phyloP scores from a whole-genome alignment of 2,113 vertebrate species.

The Phyllostomus hastatus region DNA sequence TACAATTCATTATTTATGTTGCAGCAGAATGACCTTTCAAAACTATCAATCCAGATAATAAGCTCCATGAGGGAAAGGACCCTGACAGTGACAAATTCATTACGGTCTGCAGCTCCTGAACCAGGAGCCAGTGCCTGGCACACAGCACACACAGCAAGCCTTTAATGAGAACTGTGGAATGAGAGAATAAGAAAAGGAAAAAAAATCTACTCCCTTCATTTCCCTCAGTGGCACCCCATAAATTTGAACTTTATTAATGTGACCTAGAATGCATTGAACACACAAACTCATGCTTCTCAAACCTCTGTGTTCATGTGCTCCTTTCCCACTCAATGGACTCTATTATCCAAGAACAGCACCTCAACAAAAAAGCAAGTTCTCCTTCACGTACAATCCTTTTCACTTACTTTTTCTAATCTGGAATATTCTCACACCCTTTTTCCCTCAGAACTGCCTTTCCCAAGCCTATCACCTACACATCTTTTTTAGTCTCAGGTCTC shows the following conservation, averaged over 20 bases:
- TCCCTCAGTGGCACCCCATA: background rate
- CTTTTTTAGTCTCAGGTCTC: background rate
- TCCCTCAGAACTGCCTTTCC: background rate
- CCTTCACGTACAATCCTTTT: background rate
- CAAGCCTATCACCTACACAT: background rate
- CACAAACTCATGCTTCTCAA: background rate
- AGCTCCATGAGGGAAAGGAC: conserved; percentile 22
- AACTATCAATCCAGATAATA: conserved; percentile 58
- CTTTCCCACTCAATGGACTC: accelerated
- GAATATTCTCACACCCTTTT: background rate
- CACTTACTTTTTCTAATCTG: background rate
- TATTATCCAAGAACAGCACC: background rate
- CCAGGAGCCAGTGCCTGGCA: background rate
- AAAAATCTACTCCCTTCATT: background rate
- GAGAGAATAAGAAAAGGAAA: background rate
- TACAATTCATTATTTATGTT: conserved; percentile 24
- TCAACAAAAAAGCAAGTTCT: background rate
- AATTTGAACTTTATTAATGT: background rate
- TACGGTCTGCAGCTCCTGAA: background rate
- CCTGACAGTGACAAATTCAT: conserved; percentile 20
- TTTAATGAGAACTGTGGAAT: background rate
- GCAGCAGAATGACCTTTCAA: conserved; percentile 6
- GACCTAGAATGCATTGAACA: background rate
- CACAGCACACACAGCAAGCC: background rate
- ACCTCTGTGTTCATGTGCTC: background rate